Percentiles rank a stretch among this genome's conserved stretches.
These are phyloP conservation scores for Drosophila funebris DNA, from an alignment of 1,140 invertebrate genomes.

Conservation along the genomic window DNA sequence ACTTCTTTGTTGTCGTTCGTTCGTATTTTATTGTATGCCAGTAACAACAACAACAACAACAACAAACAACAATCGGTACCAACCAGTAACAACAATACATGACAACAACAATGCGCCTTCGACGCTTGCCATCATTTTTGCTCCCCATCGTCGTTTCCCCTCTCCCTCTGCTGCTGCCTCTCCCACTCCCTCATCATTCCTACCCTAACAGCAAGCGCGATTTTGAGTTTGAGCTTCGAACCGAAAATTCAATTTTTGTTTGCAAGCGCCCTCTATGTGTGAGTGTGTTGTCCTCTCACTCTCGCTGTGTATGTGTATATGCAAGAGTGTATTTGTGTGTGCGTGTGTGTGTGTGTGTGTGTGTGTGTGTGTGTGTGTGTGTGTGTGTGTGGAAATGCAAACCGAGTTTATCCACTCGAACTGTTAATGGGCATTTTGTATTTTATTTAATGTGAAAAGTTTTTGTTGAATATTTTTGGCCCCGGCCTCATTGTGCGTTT, in stretches of 20 bases:
- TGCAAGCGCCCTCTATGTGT: constrained; percentile 33
- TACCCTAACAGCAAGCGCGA: constrained; percentile 56
- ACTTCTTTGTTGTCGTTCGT: constrained; percentile 80
- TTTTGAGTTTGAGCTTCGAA: constrained; percentile 77
- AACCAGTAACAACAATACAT: constrained; percentile 46
- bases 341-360: not conserved
- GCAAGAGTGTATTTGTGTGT: not conserved
- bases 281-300: not conserved
- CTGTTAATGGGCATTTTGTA: constrained; percentile 82
- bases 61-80: constrained; percentile 48
- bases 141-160: not conserved
- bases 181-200: not conserved
- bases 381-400: constrained; percentile 58
- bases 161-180: not conserved
- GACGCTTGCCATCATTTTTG: constrained; percentile 62
- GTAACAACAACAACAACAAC: constrained; percentile 44
- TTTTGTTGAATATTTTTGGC: constrained; percentile 68
- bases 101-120: constrained; percentile 67
- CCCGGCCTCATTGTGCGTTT: constrained; percentile 36
- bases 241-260: constrained; percentile 78
- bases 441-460: constrained; percentile 83
- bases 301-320: no score
- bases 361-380: constrained; percentile 32
- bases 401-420: constrained; percentile 81
- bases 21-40: constrained; percentile 77